Conservation (phyloP, 2,888 invertebrate species). For the Gari tellinella region DNA sequence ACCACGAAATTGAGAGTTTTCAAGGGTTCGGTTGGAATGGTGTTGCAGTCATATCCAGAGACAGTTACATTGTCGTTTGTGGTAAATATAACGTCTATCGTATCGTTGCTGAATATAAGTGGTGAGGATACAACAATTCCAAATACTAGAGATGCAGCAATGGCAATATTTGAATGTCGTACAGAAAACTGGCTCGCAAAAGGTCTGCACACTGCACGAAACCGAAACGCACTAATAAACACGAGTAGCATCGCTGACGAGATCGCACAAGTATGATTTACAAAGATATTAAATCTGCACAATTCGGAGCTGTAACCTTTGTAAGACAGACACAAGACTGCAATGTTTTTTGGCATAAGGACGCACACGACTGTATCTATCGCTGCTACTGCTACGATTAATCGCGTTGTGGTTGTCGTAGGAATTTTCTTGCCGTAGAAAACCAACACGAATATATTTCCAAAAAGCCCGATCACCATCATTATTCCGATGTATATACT, state of each 20-base stretch:
- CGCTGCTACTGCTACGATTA: conserved; percentile 4
- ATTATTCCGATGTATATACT: neutral
- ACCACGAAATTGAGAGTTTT: too few relatives aligned
- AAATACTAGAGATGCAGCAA: neutral
- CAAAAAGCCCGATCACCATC: neutral
- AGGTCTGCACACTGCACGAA: conserved; percentile 1
- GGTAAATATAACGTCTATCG: neutral
- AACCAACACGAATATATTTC: conserved; percentile 4
- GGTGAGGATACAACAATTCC: neutral
- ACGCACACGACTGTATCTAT: conserved; percentile 2
- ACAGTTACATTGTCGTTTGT: too few relatives aligned
- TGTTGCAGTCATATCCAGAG: too few relatives aligned
- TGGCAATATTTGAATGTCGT: neutral
- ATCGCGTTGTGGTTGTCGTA: neutral
- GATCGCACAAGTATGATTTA: neutral
- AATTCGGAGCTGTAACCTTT: neutral
- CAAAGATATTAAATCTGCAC: conserved; percentile 5
- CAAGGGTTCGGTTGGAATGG: too few relatives aligned
- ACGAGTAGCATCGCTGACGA: neutral
- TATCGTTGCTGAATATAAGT: neutral
- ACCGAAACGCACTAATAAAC: conserved; percentile 5
- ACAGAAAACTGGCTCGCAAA: neutral
- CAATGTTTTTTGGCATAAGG: conserved; percentile 11
- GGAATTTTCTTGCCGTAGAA: neutral
- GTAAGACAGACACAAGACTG: neutral